Evolutionary conservation across 2,113 vertebrate genomes (phyloP).

Genomic region (Melozone crissalis): DNA sequence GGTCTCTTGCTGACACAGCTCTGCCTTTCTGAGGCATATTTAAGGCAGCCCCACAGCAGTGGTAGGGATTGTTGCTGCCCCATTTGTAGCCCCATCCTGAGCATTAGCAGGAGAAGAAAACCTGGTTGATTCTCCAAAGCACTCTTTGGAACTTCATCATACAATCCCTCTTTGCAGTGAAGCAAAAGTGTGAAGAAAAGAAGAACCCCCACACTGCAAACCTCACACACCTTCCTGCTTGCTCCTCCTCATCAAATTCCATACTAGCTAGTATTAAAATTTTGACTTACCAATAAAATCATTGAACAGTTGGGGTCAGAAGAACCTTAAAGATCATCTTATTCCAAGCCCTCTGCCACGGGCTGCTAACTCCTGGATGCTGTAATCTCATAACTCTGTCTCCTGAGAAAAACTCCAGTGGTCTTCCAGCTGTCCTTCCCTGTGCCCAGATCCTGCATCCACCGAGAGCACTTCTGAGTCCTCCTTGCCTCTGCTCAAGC

Average conservation of each 20-base stretch:
- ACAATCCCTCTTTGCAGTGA: background rate
- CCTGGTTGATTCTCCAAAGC: background rate
- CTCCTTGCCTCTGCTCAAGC: background rate
- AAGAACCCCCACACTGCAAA: background rate
- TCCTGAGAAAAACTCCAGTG: background rate
- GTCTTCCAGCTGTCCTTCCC: background rate
- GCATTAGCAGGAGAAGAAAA: background rate
- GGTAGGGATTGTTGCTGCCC: background rate
- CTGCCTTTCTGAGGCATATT: background rate
- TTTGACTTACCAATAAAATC: background rate
- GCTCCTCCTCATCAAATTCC: background rate
- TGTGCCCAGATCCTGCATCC: background rate
- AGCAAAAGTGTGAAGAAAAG: background rate
- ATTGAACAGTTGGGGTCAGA: background rate
- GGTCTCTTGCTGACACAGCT: background rate
- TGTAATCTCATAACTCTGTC: background rate
- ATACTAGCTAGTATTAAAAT: background rate
- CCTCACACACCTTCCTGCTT: background rate
- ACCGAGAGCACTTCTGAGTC: rapidly evolving
- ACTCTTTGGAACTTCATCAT: background rate
- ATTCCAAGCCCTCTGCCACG: background rate
- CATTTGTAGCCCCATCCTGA: background rate
- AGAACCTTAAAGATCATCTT: background rate
- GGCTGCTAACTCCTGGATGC: no score
- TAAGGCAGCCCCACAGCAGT: background rate